phyloP scores from a whole-genome alignment of 2,113 vertebrate species.

The Myotis davidii region DNA sequence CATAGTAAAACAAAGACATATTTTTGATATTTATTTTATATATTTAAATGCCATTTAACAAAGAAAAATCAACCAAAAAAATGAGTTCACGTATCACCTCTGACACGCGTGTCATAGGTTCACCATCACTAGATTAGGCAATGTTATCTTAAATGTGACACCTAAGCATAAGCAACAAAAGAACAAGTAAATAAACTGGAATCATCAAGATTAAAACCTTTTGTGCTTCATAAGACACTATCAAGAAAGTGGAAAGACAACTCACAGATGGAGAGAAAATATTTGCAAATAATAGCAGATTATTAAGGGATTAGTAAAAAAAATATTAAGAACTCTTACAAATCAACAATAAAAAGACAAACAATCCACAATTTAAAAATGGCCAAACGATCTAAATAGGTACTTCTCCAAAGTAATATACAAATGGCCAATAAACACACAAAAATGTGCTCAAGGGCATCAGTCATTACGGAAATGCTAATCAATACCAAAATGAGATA shows the following conservation, averaged over 20 bases:
- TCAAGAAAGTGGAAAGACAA: constrained; percentile 24
- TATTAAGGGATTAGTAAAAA: background rate
- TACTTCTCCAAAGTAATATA: constrained; percentile 35
- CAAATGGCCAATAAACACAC: background rate
- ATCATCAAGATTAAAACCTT: background rate
- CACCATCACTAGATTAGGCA: background rate
- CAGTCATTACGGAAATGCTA: background rate
- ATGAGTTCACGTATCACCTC: no score
- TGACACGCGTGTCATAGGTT: no score
- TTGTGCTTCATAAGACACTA: background rate
- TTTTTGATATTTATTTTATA: no score
- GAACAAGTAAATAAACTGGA: background rate
- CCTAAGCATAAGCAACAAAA: background rate
- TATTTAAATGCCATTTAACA: no score
- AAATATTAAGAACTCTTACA: background rate
- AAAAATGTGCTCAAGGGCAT: background rate
- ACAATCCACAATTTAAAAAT: background rate
- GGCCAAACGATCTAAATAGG: background rate
- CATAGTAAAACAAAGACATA: no score
- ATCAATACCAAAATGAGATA: background rate
- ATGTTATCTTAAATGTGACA: background rate
- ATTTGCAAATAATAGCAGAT: background rate
- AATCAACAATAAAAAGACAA: constrained; percentile 8
- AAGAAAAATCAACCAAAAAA: no score
- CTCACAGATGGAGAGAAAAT: background rate